Evolutionary conservation across 2,888 invertebrate species (phyloP), one percentile per base, ranked within the genome.

Genomic region (Eueremaeus valkanovi): DNA sequence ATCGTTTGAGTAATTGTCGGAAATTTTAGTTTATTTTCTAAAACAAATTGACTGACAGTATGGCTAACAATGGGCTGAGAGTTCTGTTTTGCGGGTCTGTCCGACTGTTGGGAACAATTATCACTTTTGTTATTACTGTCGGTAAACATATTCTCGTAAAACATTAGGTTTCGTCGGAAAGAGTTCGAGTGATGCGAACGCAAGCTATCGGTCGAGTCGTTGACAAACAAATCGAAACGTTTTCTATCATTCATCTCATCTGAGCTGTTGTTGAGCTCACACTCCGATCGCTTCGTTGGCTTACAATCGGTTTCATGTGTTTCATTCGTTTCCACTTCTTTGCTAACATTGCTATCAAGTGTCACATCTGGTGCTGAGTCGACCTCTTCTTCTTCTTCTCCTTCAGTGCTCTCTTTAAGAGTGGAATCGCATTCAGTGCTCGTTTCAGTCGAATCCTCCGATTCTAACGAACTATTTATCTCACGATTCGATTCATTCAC

Each of bases 111-210:
- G 11, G 6, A 36, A 36, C 70, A 70, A 18, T 33, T 49, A 45
- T 51, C 24, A 16, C 42, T 68, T 33, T 51, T 36, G 27, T 8
- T 51, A 24, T 29, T 40, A 24, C 40, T 33, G 13, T 58, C n/a
- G 31, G 36, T 8, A 42, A 63, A 61, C 49, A 75, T 75, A 33
- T 72, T 75, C 33, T 75, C 75, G n/a, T 75, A 75, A 70, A 75
- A 75, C 75, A 70, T 40, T 18, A 75, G 45, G 33, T 75, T 75
- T 21, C 49, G 68, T 68, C 36, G 42, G 42, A 75, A 75, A n/a
- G 66, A 21, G 18, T 66, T 68, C 33, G 24, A 40, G 63, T 63
- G 33, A 63, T 63, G 6, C 3, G 3, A 31, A 3, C 5, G 63
- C 29, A 31, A 27, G 5, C 13, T 18, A 63, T 27, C 13, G 33